Evolutionary conservation across 2,113 vertebrate genomes (phyloP).

Genomic region (Azemiops feae): DNA sequence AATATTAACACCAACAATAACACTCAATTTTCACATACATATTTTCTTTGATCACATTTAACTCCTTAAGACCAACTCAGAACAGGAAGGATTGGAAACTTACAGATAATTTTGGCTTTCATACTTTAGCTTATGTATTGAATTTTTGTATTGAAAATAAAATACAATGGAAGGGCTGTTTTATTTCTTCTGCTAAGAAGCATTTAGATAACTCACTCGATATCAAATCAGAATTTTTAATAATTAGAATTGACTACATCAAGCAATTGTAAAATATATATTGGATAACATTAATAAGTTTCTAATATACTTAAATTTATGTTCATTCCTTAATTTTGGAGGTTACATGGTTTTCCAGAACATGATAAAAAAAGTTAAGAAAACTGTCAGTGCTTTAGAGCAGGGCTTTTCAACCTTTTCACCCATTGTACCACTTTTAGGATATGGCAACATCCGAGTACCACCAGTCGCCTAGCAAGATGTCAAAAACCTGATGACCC

Average conservation of each 20-base stretch:
- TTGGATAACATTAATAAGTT: conserved; percentile 1
- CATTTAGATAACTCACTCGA: neutral
- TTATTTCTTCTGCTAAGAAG: conserved; percentile 37
- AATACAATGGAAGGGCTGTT: conserved; percentile 40
- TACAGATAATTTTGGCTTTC: conserved; percentile 48
- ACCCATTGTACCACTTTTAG: too few relatives aligned
- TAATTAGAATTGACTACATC: conserved; percentile 28
- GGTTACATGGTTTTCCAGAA: neutral
- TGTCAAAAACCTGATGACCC: too few relatives aligned
- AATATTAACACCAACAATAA: neutral
- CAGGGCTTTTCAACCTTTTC: too few relatives aligned
- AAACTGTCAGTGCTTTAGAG: neutral
- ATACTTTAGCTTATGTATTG: conserved; percentile 28
- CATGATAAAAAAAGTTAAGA: neutral
- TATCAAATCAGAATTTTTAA: conserved; percentile 42
- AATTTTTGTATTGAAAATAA: conserved; percentile 58
- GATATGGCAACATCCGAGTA: too few relatives aligned
- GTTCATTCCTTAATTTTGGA: conserved; percentile 5
- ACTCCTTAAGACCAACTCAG: conserved; percentile 1
- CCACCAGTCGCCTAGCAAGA: too few relatives aligned
- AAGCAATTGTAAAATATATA: neutral
- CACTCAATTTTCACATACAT: neutral
- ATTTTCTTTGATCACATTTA: conserved; percentile 42
- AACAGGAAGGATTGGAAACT: conserved; percentile 36
- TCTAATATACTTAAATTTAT: neutral